Percentiles rank a stretch among this genome's conserved stretches.
phyloP scores from a whole-genome alignment of 2,888 invertebrate species.

The Caenorhabditis sp. region DNA sequence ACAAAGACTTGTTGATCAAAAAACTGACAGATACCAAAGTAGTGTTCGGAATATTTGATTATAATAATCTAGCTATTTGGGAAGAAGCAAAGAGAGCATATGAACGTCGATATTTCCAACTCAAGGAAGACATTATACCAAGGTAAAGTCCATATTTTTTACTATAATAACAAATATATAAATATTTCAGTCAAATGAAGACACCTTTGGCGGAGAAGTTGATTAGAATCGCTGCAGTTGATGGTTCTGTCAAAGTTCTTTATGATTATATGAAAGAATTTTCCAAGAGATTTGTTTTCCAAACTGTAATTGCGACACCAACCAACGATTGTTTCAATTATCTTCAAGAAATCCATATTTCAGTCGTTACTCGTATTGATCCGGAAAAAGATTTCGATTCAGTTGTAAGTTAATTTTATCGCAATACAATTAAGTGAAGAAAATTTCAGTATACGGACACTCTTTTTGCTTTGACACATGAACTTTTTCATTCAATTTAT shows the following conservation, averaged over 20 bases:
- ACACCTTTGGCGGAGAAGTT: constrained; percentile 8
- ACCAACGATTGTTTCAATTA: constrained; percentile 28
- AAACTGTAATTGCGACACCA: constrained; percentile 18
- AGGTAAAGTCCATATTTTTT: constrained; percentile 7
- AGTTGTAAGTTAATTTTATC: constrained; percentile 13
- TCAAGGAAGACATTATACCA: constrained; percentile 15
- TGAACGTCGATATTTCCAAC: constrained; percentile 21
- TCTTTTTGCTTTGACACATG: constrained; percentile 24
- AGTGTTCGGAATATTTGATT: constrained; percentile 24
- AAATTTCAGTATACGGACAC: constrained; percentile 17
- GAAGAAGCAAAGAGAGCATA: constrained; percentile 20
- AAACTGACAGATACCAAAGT: constrained; percentile 20
- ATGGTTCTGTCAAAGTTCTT: constrained; percentile 21
- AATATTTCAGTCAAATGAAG: not conserved
- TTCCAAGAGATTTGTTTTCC: constrained; percentile 25
- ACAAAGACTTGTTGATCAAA: constrained; percentile 13
- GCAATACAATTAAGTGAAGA: not conserved
- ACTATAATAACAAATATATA: not conserved
- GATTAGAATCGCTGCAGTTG: constrained; percentile 16
- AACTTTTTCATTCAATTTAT: constrained; percentile 23
- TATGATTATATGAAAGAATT: constrained; percentile 21
- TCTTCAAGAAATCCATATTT: constrained; percentile 19
- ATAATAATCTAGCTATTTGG: constrained; percentile 16
- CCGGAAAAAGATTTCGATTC: constrained; percentile 6
- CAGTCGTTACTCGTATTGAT: constrained; percentile 22